phyloP scores from a whole-genome alignment of 2,113 vertebrate species.

The Eudorcas thomsonii region DNA sequence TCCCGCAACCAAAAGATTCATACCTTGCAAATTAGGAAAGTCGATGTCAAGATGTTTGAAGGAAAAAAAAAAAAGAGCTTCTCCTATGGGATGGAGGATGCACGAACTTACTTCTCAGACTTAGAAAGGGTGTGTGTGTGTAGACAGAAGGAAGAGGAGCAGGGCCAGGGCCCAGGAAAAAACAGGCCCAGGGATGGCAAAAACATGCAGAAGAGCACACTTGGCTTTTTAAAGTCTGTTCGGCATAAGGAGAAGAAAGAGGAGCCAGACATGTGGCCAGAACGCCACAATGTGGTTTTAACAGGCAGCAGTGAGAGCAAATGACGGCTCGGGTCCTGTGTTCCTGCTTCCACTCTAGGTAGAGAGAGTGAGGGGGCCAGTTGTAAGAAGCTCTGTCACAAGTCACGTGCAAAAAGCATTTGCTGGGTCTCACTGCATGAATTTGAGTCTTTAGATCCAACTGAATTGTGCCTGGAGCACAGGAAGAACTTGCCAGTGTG shows the following conservation, averaged over 20 bases:
- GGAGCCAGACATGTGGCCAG: background rate
- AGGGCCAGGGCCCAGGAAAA: background rate
- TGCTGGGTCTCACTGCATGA: background rate
- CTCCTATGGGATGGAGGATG: background rate
- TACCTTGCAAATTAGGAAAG: background rate
- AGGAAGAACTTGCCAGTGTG: background rate
- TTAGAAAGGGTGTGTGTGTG: fast-evolving
- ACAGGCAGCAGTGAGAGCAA: background rate
- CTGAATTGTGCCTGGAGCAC: fast-evolving
- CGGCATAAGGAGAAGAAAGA: background rate
- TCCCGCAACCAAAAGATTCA: background rate
- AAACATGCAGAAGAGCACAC: background rate
- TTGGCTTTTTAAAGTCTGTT: background rate
- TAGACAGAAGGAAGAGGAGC: background rate
- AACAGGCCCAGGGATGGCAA: background rate
- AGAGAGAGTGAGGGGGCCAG: fast-evolving
- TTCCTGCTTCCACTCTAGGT: background rate
- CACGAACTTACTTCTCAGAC: background rate
- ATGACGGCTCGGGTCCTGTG: fast-evolving
- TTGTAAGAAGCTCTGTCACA: background rate
- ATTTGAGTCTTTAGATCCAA: background rate
- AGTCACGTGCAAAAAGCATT: background rate
- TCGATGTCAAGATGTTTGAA: background rate
- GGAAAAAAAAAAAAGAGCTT: background rate
- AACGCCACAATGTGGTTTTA: background rate